These are phyloP conservation scores for Schlechtendalia chinensis DNA, from an alignment of 1,140 invertebrate species.

Conservation along the genomic window DNA sequence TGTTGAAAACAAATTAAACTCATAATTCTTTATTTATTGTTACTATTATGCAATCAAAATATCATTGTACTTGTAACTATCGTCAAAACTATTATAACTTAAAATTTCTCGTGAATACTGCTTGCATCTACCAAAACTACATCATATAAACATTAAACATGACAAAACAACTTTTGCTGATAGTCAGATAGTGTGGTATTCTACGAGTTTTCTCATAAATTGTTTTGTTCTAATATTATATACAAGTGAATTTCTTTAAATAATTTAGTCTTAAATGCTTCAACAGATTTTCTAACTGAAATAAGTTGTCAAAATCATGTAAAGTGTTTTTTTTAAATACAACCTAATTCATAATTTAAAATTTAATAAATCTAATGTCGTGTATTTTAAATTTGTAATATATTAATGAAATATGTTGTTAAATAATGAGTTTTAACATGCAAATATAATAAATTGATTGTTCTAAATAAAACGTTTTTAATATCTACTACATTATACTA, in stretches of 20 bases:
- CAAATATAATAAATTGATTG: no score
- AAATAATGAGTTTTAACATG: no score
- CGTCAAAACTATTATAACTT: conserved; percentile 25
- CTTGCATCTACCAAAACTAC: conserved; percentile 2
- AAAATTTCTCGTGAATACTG: background rate
- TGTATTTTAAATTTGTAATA: no score
- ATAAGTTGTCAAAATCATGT: no score
- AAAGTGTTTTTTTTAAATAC: no score
- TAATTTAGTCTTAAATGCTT: background rate
- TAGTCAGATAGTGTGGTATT: background rate
- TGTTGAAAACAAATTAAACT: background rate
- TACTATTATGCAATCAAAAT: background rate
- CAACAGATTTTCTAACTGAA: no score
- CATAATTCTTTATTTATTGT: background rate
- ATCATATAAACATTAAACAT: background rate
- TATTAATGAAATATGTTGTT: no score
- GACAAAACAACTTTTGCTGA: conserved; percentile 14
- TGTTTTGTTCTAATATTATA: background rate
- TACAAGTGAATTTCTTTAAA: background rate
- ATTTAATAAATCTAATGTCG: no score
- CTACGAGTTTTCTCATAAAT: conserved; percentile 15
- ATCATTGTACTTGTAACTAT: no score
- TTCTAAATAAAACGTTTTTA: no score
- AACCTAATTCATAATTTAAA: no score
- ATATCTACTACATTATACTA: no score